phyloP scores from a whole-genome alignment of 2,797 vertebrate species.

The Pseudotriccus pelzelni region DNA sequence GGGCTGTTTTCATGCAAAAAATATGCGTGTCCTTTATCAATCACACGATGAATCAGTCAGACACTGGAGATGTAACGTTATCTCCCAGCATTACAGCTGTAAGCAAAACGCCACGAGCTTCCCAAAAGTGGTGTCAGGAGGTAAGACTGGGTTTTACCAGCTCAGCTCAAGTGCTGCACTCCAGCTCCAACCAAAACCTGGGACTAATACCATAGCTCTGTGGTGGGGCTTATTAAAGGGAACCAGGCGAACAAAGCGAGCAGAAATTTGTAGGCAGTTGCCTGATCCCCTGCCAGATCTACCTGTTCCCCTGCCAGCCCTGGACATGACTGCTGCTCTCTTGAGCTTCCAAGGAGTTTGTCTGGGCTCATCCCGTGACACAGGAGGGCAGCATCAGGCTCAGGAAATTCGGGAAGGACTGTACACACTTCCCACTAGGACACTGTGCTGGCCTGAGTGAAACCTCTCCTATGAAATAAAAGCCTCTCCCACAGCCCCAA shows the following conservation, averaged over 20 bases:
- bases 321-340: not conserved
- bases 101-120: not conserved
- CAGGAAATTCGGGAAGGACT: not conserved
- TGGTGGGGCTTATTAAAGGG: not conserved
- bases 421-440: not conserved
- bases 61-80: not conserved
- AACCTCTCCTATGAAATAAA: not conserved
- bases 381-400: slow-evolving; percentile 18
- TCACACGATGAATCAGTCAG: slow-evolving; percentile 50
- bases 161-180: not conserved
- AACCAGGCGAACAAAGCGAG: not conserved
- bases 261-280: not conserved
- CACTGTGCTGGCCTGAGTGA: not conserved
- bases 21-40: slow-evolving; percentile 53
- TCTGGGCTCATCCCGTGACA: not conserved
- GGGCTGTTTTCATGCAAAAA: slow-evolving; percentile 30
- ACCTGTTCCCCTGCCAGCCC: not conserved
- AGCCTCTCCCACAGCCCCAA: not conserved
- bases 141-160: not conserved
- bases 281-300: not conserved
- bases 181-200: not conserved
- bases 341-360: not conserved
- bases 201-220: not conserved
- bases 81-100: not conserved
- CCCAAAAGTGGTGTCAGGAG: not conserved